These are phyloP conservation scores for Dascillus cervinus DNA, from an alignment of 2,888 invertebrate genomes.

Conservation along the genomic window DNA sequence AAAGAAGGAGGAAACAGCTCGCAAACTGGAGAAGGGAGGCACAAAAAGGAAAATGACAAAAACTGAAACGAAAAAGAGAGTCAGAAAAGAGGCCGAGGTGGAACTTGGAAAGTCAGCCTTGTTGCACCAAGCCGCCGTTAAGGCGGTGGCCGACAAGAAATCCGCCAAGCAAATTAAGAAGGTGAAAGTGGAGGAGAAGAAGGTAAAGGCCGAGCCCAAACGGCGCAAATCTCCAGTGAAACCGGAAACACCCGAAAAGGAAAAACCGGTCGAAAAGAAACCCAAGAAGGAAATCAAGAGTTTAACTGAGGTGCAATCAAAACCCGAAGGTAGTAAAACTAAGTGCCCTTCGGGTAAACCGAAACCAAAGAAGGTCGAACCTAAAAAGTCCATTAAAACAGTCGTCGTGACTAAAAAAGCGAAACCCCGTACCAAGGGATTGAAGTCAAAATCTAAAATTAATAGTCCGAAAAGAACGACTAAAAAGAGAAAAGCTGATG, in stretches of 20 bases:
- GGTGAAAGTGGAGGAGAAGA: slow-evolving; percentile 10
- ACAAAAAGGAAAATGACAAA: slow-evolving; percentile 19
- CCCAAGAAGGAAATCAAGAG: slow-evolving; percentile 10
- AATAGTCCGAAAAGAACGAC: slow-evolving; percentile 7
- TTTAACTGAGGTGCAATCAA: slow-evolving; percentile 4
- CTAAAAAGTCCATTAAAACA: slow-evolving; percentile 10
- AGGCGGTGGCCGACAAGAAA: background rate
- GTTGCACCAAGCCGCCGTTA: background rate
- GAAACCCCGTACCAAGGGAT: slow-evolving; percentile 14
- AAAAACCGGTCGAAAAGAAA: slow-evolving; percentile 12
- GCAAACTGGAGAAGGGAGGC: slow-evolving; percentile 12
- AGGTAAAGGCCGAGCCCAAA: slow-evolving; percentile 8
- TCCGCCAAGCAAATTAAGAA: slow-evolving; percentile 3
- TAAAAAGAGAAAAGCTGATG: slow-evolving; percentile 9
- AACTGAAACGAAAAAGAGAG: slow-evolving; percentile 42
- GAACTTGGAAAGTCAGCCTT: background rate
- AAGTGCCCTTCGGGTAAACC: slow-evolving; percentile 4
- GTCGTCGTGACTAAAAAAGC: slow-evolving; percentile 18
- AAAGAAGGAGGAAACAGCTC: slow-evolving; percentile 12
- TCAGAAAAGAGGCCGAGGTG: slow-evolving; percentile 30
- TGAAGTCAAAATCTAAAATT: slow-evolving; percentile 14
- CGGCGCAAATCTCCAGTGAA: slow-evolving; percentile 15
- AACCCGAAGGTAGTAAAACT: slow-evolving; percentile 2
- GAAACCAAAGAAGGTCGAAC: slow-evolving; percentile 13
- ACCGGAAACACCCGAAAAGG: slow-evolving; percentile 11